Evolutionary conservation across 2,797 vertebrate species (phyloP).

Genomic region (Poecile montanus): DNA sequence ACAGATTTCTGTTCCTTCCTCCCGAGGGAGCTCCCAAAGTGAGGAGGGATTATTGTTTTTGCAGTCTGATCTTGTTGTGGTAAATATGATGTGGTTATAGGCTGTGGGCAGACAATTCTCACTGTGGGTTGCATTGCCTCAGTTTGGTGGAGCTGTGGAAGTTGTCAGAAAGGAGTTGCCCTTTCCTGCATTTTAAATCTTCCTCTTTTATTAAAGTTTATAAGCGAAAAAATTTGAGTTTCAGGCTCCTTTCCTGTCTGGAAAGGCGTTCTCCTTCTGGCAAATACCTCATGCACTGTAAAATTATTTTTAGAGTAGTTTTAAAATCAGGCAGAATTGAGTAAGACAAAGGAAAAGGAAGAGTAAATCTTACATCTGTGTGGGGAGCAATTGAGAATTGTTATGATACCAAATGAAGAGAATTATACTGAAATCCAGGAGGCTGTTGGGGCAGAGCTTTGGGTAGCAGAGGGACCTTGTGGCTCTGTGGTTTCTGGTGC

Average conservation of each 20-base stretch:
- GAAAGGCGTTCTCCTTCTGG: neutral
- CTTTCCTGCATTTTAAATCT: neutral
- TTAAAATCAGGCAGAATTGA: neutral
- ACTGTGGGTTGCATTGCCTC: neutral
- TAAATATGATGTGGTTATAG: neutral
- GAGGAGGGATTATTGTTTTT: neutral
- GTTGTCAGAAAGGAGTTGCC: neutral
- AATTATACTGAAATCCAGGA: neutral
- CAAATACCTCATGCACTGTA: neutral
- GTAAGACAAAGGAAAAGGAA: neutral
- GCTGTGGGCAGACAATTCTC: neutral
- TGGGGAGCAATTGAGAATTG: neutral
- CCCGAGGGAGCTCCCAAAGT: neutral
- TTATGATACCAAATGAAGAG: neutral
- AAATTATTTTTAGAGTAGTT: neutral
- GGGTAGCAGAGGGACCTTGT: rapidly evolving
- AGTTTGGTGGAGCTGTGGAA: neutral
- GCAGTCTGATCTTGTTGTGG: neutral
- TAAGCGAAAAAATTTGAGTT: neutral
- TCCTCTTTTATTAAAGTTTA: neutral
- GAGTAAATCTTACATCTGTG: neutral
- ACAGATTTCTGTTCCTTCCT: neutral
- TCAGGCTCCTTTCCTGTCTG: neutral
- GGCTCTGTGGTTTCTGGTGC: neutral
- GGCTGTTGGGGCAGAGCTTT: neutral